Evolutionary conservation across 2,113 vertebrate genomes (phyloP).

Genomic region (Cynopterus brachyotis): DNA sequence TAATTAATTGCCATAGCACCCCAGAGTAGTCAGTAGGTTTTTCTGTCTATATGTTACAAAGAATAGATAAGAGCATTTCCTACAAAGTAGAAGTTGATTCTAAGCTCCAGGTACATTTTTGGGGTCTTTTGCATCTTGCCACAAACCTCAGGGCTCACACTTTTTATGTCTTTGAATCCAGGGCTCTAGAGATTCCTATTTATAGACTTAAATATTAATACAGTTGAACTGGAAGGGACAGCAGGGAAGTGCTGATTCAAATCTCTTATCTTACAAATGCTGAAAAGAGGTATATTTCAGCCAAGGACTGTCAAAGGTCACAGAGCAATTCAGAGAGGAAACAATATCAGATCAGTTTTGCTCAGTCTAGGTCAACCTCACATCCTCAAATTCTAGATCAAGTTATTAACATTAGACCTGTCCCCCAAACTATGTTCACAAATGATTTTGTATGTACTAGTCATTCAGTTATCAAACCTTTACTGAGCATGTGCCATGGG

Average conservation of each 20-base stretch:
- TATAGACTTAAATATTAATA: slow-evolving; percentile 41
- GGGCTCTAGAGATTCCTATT: slow-evolving; percentile 47
- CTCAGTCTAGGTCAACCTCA: background rate
- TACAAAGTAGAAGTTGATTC: background rate
- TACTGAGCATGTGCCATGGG: background rate
- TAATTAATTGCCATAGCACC: slow-evolving; percentile 64
- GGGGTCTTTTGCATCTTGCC: background rate
- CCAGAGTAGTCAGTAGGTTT: background rate
- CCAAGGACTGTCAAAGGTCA: slow-evolving; percentile 49
- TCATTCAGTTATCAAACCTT: background rate
- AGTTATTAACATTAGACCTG: background rate
- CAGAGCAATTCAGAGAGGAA: background rate
- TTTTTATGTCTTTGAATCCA: background rate
- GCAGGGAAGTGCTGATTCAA: background rate
- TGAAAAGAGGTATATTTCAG: slow-evolving; percentile 30
- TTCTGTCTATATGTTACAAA: background rate
- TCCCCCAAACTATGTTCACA: background rate
- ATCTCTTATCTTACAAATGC: slow-evolving; percentile 19
- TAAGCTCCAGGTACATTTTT: background rate
- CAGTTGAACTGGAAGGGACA: background rate
- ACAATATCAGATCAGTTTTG: background rate
- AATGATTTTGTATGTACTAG: background rate
- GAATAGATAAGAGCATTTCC: background rate
- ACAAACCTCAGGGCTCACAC: background rate
- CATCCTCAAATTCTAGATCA: background rate